Conservation (phyloP, 1,140 invertebrate genomes). For the Caenorhabditis remanei region DNA sequence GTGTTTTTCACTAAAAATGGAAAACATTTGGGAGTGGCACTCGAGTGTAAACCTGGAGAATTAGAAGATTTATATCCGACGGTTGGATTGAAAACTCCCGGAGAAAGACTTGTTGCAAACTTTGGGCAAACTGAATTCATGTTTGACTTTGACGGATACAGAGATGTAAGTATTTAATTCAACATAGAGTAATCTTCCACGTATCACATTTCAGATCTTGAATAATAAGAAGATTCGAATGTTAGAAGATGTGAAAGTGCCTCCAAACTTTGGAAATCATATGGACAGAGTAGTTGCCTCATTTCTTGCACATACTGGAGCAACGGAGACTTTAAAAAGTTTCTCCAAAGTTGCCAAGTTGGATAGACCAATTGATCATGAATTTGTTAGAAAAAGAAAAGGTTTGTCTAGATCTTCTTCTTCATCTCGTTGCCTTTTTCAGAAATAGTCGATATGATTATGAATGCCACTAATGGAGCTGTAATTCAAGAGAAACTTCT, state of each 20-base stretch:
- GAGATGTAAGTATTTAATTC: constrained; percentile 80
- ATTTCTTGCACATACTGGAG: not conserved
- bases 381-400: constrained; percentile 11
- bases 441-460: constrained; percentile 7
- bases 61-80: constrained; percentile 94
- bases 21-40: constrained; percentile 86
- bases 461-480: not conserved
- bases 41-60: not conserved
- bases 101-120: constrained; percentile 97
- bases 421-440: not conserved
- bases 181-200: not conserved
- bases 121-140: constrained; percentile 97
- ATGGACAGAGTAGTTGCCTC: not conserved
- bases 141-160: constrained; percentile 97
- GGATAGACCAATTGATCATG: not conserved
- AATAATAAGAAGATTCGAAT: constrained; percentile 64
- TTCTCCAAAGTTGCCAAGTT: not conserved
- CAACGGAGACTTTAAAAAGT: not conserved
- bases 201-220: constrained; percentile 62
- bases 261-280: not conserved
- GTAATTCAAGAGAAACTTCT: not conserved
- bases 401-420: not conserved
- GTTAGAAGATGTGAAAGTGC: constrained; percentile 32
- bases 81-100: constrained; percentile 96
- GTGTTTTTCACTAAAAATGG: constrained; percentile 99